Percentiles rank a stretch among this genome's conserved stretches.
Conservation (phyloP, 2,888 invertebrate genomes). For the Ectobius pallidus region DNA sequence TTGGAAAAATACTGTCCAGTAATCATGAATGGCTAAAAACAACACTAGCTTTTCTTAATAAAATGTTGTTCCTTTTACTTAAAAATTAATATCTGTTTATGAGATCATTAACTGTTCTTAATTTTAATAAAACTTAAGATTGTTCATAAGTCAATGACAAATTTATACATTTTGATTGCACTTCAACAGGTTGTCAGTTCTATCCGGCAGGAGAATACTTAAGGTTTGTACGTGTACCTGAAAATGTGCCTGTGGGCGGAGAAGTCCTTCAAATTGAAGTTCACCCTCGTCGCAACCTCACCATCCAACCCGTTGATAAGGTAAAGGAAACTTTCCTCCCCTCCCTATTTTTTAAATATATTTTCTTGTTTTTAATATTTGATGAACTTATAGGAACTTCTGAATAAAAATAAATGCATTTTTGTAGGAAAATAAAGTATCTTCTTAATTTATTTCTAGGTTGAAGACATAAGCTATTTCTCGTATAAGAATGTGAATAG, state of each 20-base stretch:
- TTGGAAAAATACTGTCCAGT: neutral
- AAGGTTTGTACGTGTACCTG: constrained; percentile 83
- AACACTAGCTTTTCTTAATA: neutral
- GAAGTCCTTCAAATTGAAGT: constrained; percentile 81
- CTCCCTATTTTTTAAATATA: no score
- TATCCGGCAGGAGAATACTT: constrained; percentile 83
- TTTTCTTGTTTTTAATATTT: no score
- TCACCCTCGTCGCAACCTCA: constrained; percentile 78
- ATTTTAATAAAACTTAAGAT: neutral
- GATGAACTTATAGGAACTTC: no score
- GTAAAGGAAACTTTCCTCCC: no score
- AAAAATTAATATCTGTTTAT: neutral
- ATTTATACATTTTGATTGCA: neutral
- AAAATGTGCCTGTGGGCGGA: constrained; percentile 76
- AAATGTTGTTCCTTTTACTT: neutral
- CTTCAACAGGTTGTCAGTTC: constrained; percentile 75
- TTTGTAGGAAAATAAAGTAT: no score
- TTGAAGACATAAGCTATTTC: constrained; percentile 75
- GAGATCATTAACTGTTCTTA: neutral
- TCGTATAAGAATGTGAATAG: constrained; percentile 75
- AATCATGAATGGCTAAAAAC: neutral
- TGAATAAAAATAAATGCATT: no score
- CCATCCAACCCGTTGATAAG: constrained; percentile 72
- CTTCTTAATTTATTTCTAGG: no score
- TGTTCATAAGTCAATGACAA: neutral